Base-by-base conservation (phyloP, 2,113 vertebrate genomes). In the Nyctereutes procyonoides region DNA sequence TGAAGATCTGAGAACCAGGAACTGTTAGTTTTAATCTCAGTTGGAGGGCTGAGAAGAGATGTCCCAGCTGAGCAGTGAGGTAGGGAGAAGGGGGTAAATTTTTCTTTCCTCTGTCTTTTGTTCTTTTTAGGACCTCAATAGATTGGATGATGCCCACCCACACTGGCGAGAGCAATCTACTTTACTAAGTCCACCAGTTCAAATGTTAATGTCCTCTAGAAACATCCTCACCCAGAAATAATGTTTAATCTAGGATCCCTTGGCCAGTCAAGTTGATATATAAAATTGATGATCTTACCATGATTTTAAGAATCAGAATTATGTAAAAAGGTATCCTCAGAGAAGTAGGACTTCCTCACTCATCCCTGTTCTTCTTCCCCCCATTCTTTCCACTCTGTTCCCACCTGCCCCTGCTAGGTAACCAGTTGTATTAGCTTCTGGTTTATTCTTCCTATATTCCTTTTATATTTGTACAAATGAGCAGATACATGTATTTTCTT, bases 381-480 rank as follows among this genome's bases (percentile, higher is more conserved):
- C 14, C 3, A 1, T 38, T 62, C 24, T 30, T 24, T 62, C 65
- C 43, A 82, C 24, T 48, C 12, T 74, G 6, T 89, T 63, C 55
- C 55, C 20, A 56, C 4, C 79, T 1, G 15, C 11, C 22, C 14
- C 28, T 11, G 53, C n/a, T 32, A 26, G 67, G 56, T 73, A n/a
- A 74, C 9, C 62, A 63, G 2, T 63, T 48, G 73, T 56, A 56
- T 56, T 30, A 48, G 58, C 32, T 58, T 69, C 32, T 84, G 35
- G 8, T 79, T 43, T n/a, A 13, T 60, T 26, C 28, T 69, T 73
- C 87, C 48, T 26, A 24, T 56, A 51, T 79, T 74, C 87, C 83
- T 48, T 93, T 90, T 90, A 65, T 14, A 32, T 69, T 60, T 84
- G 53, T 26, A 43, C 73, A 90, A 73, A 94, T 87, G n/a, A 74